phyloP scores from a whole-genome alignment of 2,888 invertebrate species.

The Meloe dianella region DNA sequence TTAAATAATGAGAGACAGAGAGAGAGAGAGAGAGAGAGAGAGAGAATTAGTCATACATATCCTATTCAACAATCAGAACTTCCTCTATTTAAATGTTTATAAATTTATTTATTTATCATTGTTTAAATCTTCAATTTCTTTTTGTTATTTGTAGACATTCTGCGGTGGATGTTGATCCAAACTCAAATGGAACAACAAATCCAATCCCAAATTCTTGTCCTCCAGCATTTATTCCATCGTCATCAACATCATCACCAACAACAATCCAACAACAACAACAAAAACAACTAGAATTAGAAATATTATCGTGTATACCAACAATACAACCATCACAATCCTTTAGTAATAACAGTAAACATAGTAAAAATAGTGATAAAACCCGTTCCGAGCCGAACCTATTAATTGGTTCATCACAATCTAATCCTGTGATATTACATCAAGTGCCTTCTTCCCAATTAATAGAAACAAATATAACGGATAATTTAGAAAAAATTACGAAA shows the following conservation, averaged over 20 bases:
- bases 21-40: no score
- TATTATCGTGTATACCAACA: no score
- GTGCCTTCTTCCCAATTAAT: constrained; percentile 51
- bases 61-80: no score
- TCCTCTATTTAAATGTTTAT: no score
- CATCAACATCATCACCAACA: constrained; percentile 10
- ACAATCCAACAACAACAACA: not conserved
- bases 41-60: no score
- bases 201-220: constrained; percentile 21
- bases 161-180: constrained; percentile 61
- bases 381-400: constrained; percentile 47
- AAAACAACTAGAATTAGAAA: constrained; percentile 10
- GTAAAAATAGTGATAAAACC: constrained; percentile 34
- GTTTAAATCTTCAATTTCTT: no score
- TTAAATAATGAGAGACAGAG: no score
- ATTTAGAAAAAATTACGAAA: constrained; percentile 44
- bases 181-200: constrained; percentile 40
- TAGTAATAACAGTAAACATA: constrained; percentile 24
- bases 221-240: constrained; percentile 27
- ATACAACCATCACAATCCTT: constrained; percentile 29
- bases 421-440: constrained; percentile 53
- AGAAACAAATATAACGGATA: constrained; percentile 43
- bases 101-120: no score
- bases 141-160: constrained; percentile 55
- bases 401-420: constrained; percentile 36